Percentiles rank a stretch among this genome's conserved stretches.
Evolutionary conservation across 2,888 invertebrate species (phyloP).

Genomic region (Lochmaea crataegi): DNA sequence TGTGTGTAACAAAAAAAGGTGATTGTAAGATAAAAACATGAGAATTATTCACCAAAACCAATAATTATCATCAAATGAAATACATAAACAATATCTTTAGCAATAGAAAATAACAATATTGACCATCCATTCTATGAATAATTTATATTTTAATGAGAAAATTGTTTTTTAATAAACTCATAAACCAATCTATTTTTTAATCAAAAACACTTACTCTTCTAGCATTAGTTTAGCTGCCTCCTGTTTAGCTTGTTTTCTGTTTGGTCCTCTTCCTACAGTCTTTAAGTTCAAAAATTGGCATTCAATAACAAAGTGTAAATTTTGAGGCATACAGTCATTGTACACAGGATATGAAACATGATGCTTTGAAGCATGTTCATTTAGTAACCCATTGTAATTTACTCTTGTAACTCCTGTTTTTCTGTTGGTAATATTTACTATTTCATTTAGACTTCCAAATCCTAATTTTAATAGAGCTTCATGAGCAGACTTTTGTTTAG

Average conservation of each 20-base stretch:
- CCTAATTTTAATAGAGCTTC: conserved; percentile 34
- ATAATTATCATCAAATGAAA: too few species aligned
- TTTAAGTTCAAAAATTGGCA: conserved; percentile 39
- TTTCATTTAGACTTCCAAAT: not conserved
- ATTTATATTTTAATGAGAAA: too few species aligned
- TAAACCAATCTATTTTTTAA: not conserved
- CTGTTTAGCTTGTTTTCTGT: conserved; percentile 47
- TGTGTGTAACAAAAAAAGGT: too few species aligned
- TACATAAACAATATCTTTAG: too few species aligned
- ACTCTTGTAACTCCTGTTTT: not conserved
- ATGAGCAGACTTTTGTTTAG: conserved; percentile 46
- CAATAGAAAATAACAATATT: too few species aligned
- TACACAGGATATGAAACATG: conserved; percentile 40
- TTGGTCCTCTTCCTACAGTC: conserved; percentile 40
- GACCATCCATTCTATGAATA: too few species aligned
- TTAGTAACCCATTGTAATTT: conserved; percentile 45
- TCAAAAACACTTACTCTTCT: conserved; percentile 37
- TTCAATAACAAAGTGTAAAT: conserved; percentile 38
- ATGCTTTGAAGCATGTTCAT: conserved; percentile 42
- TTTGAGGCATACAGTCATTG: conserved; percentile 19
- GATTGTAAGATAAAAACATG: too few species aligned
- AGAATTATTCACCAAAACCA: too few species aligned
- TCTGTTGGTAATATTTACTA: not conserved
- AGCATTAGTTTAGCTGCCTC: conserved; percentile 46
- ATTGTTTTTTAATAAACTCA: too few species aligned